Base-by-base conservation (phyloP, 2,797 vertebrate genomes). In the Hydrocynus forskahlii region DNA sequence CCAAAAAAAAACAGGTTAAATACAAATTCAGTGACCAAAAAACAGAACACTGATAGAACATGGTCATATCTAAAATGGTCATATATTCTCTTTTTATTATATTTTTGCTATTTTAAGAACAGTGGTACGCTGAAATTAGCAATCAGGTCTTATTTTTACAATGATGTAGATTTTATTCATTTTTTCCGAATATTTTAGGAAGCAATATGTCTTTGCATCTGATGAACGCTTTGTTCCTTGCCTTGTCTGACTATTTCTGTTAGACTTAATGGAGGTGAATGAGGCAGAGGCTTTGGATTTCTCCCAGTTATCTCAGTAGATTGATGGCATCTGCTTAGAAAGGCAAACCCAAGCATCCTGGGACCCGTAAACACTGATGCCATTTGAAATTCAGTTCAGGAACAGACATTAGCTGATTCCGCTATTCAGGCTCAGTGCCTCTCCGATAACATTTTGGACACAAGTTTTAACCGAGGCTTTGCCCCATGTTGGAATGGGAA, bases 391-490 rank as follows among this genome's bases (percentile, higher is more conserved):
- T 35, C 50, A 54, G 50, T 35, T 71, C 19, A 19, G 12, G 21
- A 52, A 29, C 10, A 13, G 23, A 25, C 14, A 14, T 14, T 16
- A 25, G 8, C 48, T 10, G 23, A 25, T 50, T 70, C 1, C 16
- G 13, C 45, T 16, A 17, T 25, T 50, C 43, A 48, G 43, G 23
- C 10, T 3, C 8, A 12, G 66, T n/a, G n/a, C n/a, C n/a, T 43
- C n/a, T 16, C 23, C 1, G 64, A 67, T 6, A 67, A n/a, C 21
- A 17, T 67, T 17, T 17, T 14, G 16, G 38, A 43, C 17, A n/a
- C n/a, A n/a, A n/a, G 64, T 43, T 67, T n/a, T 40, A 67, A 67
- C 38, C 48, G 40, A 68, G 40, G 66, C 66, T 13, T 13, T 48
- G 40, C 21, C 5, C 21, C 4, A 23, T 68, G 5, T 21, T 29